Conservation (phyloP, 2,113 vertebrate species). For the Trichomycterus rosablanca region DNA sequence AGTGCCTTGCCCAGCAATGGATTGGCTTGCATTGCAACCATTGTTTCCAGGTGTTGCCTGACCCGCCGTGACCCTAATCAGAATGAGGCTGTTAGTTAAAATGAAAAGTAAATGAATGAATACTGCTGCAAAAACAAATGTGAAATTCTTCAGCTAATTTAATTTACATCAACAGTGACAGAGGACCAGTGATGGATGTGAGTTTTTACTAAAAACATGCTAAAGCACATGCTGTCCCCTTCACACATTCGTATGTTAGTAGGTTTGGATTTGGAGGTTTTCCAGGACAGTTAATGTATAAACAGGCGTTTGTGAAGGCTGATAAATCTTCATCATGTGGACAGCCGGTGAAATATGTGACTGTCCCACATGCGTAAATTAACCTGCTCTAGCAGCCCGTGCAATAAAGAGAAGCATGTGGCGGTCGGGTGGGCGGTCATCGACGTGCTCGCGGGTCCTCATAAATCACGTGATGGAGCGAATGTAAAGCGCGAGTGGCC, state of each 20-base stretch:
- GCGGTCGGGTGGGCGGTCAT: constrained; percentile 31
- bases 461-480: constrained; percentile 41
- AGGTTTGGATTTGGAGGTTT: constrained; percentile 18
- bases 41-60: too few relatives aligned
- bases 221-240: constrained; percentile 3
- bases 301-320: constrained; percentile 37
- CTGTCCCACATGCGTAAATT: constrained; percentile 37
- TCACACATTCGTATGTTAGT: neutral
- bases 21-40: too few relatives aligned
- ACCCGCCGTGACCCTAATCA: too few relatives aligned
- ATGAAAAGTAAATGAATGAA: too few relatives aligned
- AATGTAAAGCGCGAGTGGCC: constrained; percentile 24
- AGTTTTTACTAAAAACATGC: too few relatives aligned
- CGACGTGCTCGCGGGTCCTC: constrained; percentile 17
- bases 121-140: too few relatives aligned
- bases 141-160: constrained; percentile 7
- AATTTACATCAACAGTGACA: neutral
- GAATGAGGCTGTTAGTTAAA: too few relatives aligned
- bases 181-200: too few relatives aligned
- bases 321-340: constrained; percentile 46
- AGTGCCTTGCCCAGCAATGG: too few relatives aligned
- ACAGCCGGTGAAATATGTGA: constrained; percentile 43
- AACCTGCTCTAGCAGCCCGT: constrained; percentile 32
- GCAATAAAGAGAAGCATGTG: constrained; percentile 25
- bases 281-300: constrained; percentile 37